These are phyloP conservation scores for Tympanuchus pallidicinctus DNA, from an alignment of 2,113 vertebrate species.

Conservation along the genomic window DNA sequence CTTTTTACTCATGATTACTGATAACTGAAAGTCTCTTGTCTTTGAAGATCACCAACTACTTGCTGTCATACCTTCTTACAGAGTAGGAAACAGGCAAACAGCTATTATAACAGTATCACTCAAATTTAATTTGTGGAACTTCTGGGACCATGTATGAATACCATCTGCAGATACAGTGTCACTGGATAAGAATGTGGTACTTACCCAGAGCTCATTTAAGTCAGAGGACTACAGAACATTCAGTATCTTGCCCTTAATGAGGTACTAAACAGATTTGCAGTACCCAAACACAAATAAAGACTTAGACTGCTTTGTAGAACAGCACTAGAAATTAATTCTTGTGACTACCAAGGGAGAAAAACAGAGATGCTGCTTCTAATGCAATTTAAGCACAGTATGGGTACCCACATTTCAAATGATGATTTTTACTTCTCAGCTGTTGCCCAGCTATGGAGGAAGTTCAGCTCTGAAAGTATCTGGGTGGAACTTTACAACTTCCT, in stretches of 20 bases:
- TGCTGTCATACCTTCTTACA: neutral
- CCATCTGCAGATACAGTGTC: neutral
- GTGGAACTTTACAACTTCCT: neutral
- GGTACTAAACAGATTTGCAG: neutral
- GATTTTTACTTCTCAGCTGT: neutral
- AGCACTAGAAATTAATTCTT: neutral
- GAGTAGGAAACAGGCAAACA: neutral
- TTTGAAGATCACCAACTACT: neutral
- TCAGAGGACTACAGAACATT: neutral
- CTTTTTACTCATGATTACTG: neutral
- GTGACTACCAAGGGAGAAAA: neutral
- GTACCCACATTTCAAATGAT: neutral
- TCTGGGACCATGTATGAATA: slow-evolving; percentile 27
- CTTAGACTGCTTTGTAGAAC: neutral
- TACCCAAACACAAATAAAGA: neutral
- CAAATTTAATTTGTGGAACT: neutral
- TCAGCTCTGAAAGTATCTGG: neutral
- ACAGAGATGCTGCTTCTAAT: neutral
- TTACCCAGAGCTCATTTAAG: neutral
- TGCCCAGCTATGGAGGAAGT: neutral
- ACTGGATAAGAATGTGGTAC: slow-evolving; percentile 17
- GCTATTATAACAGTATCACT: neutral
- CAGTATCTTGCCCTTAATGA: neutral
- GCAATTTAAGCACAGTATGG: neutral
- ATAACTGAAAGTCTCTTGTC: slow-evolving; percentile 1